Percentiles rank a stretch among this genome's conserved stretches.
Conservation (phyloP, 2,888 invertebrate genomes). For the Cepaea hortensis region DNA sequence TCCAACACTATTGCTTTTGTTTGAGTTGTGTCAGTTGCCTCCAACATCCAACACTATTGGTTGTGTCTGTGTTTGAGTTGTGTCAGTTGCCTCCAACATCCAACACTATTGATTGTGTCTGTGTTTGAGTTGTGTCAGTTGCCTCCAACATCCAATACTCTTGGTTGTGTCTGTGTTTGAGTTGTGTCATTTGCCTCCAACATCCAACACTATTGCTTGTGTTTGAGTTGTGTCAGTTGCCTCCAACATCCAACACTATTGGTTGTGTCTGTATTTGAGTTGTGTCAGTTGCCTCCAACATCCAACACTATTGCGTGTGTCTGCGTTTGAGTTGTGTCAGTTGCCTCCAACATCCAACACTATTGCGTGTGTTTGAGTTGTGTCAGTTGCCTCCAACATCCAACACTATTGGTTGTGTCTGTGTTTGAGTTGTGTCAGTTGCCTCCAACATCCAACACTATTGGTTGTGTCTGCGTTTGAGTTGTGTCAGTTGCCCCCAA, state of each 20-base stretch:
- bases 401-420: not conserved
- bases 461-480: not conserved
- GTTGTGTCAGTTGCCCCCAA: not conserved
- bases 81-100: not conserved
- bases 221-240: slow-evolving; percentile 85
- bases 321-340: not conserved
- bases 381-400: not conserved
- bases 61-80: slow-evolving; percentile 91
- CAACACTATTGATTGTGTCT: not conserved
- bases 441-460: no score
- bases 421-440: not conserved
- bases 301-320: not conserved
- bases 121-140: not conserved
- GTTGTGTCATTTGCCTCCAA: not conserved
- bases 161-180: not conserved
- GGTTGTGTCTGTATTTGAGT: not conserved
- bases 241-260: not conserved
- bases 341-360: no score
- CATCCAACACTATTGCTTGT: no score
- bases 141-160: no score
- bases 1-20: not conserved
- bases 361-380: slow-evolving; percentile 91
- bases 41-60: no score
- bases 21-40: not conserved
- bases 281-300: no score